A percentile compares a stretch with the other conserved stretches of the same genome.
Evolutionary conservation across 2,888 invertebrate genomes (phyloP).

Genomic region (Nineta flava): DNA sequence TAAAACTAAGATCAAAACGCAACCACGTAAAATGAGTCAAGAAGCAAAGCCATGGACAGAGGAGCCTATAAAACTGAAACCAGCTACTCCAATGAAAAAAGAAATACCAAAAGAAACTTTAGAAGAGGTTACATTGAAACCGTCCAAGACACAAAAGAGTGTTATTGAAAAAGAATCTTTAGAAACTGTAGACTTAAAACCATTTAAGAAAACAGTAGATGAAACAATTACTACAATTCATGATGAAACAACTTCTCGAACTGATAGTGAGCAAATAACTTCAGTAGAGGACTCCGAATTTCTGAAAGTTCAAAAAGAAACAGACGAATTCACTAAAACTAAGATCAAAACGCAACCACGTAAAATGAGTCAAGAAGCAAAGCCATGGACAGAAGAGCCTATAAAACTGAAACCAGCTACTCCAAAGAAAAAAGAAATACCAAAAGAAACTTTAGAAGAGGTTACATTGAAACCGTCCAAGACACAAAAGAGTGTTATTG

Average conservation of each 20-base stretch:
- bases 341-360: slow-evolving; percentile 20
- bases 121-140: slow-evolving; percentile 33
- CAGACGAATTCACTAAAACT: slow-evolving; percentile 4
- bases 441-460: slow-evolving; percentile 31
- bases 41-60: slow-evolving; percentile 42
- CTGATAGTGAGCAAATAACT: slow-evolving; percentile 4
- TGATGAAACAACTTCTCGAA: too few relatives aligned
- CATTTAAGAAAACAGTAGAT: slow-evolving; percentile 28
- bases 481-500: slow-evolving; percentile 22
- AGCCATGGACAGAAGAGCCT: slow-evolving; percentile 45
- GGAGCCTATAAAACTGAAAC: slow-evolving; percentile 34
- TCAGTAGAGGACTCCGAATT: background rate
- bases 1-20: too few relatives aligned
- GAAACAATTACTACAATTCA: slow-evolving; percentile 3
- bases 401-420: slow-evolving; percentile 30
- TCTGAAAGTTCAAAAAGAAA: slow-evolving; percentile 3
- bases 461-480: slow-evolving; percentile 27
- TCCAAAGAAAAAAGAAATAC: slow-evolving; percentile 31
- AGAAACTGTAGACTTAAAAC: slow-evolving; percentile 34
- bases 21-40: slow-evolving; percentile 7
- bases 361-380: slow-evolving; percentile 23
- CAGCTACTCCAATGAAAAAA: slow-evolving; percentile 24
- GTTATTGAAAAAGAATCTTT: slow-evolving; percentile 22
- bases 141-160: slow-evolving; percentile 32
- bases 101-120: slow-evolving; percentile 24